Evolutionary conservation across 2,113 vertebrate species (phyloP), one percentile per base, ranked within the genome.

Genomic region (Microtus montanus): DNA sequence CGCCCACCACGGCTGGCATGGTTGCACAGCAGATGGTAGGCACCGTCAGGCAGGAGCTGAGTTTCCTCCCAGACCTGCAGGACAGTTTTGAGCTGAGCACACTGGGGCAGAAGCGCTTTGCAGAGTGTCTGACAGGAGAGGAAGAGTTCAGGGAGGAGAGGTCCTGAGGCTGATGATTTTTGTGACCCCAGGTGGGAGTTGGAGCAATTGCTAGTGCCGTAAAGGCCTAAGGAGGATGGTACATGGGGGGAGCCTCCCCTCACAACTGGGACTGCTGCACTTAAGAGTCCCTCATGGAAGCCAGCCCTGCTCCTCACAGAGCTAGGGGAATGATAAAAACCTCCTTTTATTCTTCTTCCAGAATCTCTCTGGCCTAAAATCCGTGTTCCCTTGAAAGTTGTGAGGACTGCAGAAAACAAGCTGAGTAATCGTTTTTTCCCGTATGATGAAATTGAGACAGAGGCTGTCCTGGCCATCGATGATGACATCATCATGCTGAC

Each of bases 401-500:
- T 99, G 68, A 98, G 99, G 90, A 99, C 99, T 7, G 99, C 99
- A 87, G 99, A 99, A 97, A 99, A 99, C 98, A 99, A 99, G 95
- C 98, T 99, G 61, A 99, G 99, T 94, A 99, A 99, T 96, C 99
- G 99, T n/a, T 99, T 99, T 98, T 99, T 99, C 97, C 99, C 99
- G 0, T 99, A 99, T 0, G 99, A 99, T 64, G 99, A 99, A 95
- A 99, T 99, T 5, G 99, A 99, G 98, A 99, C 99, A 0, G 99
- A 99, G 97, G 99, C 99, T 0, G 99, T 99, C 61, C 97, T 99
- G 80, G 99, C 99, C 10, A 99, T 99, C 6, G 99, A 99, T 74
- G 99, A 99, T 90, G 99, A 99, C 95, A 99, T 99, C 98, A 99
- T 99, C 87, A 99, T 99, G 99, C 98, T 99, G 94, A 99, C 99